A percentile compares a stretch with the other conserved stretches of the same genome.
Conservation (phyloP, 2,113 vertebrate species). For the Anser brachyrhynchus region DNA sequence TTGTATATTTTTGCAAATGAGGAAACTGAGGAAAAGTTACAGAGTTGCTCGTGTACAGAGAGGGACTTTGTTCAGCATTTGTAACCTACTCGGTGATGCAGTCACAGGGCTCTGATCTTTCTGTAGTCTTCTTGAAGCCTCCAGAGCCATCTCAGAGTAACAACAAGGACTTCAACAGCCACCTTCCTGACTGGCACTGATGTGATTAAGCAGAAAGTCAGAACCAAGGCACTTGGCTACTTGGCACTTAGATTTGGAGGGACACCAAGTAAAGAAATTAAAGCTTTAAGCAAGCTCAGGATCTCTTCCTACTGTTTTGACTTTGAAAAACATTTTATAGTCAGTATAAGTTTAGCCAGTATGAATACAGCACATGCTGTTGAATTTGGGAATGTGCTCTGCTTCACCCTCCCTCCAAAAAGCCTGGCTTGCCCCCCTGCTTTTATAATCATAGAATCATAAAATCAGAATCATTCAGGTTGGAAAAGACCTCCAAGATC, state of each 20-base stretch:
- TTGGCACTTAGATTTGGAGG: neutral
- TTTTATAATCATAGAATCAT: neutral
- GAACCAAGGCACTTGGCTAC: neutral
- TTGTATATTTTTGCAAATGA: neutral
- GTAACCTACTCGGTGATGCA: neutral
- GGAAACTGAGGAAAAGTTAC: neutral
- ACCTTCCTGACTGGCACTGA: neutral
- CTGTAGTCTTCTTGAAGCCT: neutral
- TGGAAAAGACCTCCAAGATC: too few species aligned
- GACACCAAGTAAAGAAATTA: neutral
- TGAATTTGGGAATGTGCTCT: neutral
- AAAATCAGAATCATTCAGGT: too few species aligned
- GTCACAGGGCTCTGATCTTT: neutral
- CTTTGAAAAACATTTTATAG: neutral
- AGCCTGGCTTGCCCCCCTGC: neutral
- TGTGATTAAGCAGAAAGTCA: neutral
- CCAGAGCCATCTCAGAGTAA: neutral
- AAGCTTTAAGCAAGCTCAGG: neutral
- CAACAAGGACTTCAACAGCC: neutral
- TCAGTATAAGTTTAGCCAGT: neutral
- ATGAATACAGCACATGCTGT: fast-evolving
- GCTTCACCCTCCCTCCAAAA: neutral
- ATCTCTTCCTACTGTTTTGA: neutral
- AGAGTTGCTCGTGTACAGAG: fast-evolving
- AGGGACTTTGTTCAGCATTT: neutral